These are phyloP conservation scores for Coracias cyanogaster DNA, from an alignment of 2,797 vertebrate genomes.

Conservation along the genomic window DNA sequence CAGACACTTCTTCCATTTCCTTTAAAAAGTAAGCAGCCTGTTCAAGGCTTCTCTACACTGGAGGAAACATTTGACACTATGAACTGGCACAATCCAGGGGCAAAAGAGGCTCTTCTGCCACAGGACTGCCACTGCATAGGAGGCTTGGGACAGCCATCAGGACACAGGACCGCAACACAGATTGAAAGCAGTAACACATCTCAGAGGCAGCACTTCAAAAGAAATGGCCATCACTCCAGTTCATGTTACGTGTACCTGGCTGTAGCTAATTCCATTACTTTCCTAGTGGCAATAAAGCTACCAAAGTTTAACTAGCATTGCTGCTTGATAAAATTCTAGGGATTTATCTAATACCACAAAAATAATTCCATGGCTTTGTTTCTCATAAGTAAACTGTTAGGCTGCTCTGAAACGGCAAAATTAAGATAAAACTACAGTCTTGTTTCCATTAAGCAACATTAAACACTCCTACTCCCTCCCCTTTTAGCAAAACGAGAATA, in stretches of 20 bases:
- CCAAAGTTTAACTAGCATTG: not conserved
- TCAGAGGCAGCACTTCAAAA: not conserved
- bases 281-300: not conserved
- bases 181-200: not conserved
- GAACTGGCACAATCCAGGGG: not conserved
- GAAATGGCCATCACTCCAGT: not conserved
- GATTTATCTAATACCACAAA: not conserved
- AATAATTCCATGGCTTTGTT: not conserved
- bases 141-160: not conserved
- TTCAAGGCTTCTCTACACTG: not conserved
- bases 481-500: not conserved
- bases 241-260: not conserved
- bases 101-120: not conserved
- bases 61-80: not conserved
- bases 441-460: not conserved
- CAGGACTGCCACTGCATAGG: not conserved
- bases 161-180: not conserved
- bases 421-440: not conserved
- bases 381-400: not conserved
- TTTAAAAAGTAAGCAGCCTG: not conserved
- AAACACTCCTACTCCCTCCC: not conserved
- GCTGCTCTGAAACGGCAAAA: not conserved
- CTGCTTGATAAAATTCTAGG: not conserved
- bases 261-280: not conserved
- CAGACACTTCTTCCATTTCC: conserved; percentile 30